Conservation (phyloP, 2,888 invertebrate genomes). For the Eupelmus urozonus region DNA sequence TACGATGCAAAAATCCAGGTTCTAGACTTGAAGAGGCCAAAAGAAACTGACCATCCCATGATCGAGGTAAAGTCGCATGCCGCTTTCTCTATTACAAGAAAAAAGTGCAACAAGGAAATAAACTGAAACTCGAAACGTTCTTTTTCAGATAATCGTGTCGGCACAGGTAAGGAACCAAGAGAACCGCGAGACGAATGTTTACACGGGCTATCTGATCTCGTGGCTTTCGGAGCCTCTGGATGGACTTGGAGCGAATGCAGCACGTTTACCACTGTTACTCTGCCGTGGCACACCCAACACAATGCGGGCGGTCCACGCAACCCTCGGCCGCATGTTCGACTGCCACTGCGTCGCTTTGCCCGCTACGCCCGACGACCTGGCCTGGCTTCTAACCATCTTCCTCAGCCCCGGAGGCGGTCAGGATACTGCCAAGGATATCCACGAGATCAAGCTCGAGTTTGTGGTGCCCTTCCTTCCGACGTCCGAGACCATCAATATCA, state of each 20-base stretch:
- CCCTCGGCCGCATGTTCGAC: slow-evolving; percentile 72
- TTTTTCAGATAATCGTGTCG: slow-evolving; percentile 48
- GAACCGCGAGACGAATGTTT: slow-evolving; percentile 64
- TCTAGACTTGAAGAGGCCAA: slow-evolving; percentile 61
- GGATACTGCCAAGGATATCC: slow-evolving; percentile 43
- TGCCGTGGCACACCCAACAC: slow-evolving; percentile 70
- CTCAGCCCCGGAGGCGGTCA: slow-evolving; percentile 62
- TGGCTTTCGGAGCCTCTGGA: slow-evolving; percentile 65
- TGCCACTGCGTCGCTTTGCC: slow-evolving; percentile 68
- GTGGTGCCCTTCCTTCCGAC: slow-evolving; percentile 65
- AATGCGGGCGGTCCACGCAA: slow-evolving; percentile 68
- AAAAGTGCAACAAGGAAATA: neutral
- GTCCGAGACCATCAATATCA: slow-evolving; percentile 66
- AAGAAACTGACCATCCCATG: slow-evolving; percentile 63
- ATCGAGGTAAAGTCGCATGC: too few relatives aligned
- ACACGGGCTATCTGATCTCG: slow-evolving; percentile 71
- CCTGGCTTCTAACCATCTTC: slow-evolving; percentile 71
- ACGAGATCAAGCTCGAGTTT: slow-evolving; percentile 67
- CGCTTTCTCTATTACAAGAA: too few relatives aligned
- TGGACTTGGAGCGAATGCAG: slow-evolving; percentile 55
- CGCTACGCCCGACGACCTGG: slow-evolving; percentile 68
- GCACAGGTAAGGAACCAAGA: slow-evolving; percentile 56
- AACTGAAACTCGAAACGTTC: neutral
- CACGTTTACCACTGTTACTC: slow-evolving; percentile 70
- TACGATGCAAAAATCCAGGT: slow-evolving; percentile 68